These are phyloP conservation scores for Eupelmus urozonus DNA, from an alignment of 2,888 invertebrate species.

Conservation along the genomic window DNA sequence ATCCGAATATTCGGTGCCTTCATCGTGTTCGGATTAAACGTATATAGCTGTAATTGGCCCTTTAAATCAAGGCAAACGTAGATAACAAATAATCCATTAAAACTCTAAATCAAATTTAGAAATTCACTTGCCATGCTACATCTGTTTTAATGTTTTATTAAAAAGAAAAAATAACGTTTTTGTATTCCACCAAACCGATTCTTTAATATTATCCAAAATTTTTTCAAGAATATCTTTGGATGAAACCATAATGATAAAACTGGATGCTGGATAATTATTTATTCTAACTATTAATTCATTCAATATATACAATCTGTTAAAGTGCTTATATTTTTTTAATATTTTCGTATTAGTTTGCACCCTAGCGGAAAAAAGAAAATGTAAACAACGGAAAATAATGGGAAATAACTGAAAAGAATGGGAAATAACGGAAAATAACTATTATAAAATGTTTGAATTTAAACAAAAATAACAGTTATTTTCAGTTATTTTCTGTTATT, in stretches of 20 bases:
- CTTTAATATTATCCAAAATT: neutral
- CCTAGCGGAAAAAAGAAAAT: too few relatives aligned
- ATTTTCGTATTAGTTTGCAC: too few relatives aligned
- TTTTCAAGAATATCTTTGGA: too few relatives aligned
- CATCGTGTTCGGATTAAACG: neutral
- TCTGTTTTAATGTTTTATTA: neutral
- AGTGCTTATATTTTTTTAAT: neutral
- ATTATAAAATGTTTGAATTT: too few relatives aligned
- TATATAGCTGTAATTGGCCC: neutral
- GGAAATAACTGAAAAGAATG: too few relatives aligned
- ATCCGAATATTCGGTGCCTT: neutral
- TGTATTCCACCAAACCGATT: conserved; percentile 24
- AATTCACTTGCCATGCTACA: neutral
- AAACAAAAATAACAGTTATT: too few relatives aligned
- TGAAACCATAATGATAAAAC: neutral
- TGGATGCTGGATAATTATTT: neutral
- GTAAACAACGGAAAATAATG: neutral
- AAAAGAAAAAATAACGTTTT: neutral
- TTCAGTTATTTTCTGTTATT: too few relatives aligned
- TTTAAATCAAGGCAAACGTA: neutral
- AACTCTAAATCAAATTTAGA: neutral
- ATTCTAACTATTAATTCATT: neutral
- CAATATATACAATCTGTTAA: neutral
- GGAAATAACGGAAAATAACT: too few relatives aligned
- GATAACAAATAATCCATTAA: neutral